Conservation (phyloP, 2,113 vertebrate species). For the Takifugu bimaculatus region DNA sequence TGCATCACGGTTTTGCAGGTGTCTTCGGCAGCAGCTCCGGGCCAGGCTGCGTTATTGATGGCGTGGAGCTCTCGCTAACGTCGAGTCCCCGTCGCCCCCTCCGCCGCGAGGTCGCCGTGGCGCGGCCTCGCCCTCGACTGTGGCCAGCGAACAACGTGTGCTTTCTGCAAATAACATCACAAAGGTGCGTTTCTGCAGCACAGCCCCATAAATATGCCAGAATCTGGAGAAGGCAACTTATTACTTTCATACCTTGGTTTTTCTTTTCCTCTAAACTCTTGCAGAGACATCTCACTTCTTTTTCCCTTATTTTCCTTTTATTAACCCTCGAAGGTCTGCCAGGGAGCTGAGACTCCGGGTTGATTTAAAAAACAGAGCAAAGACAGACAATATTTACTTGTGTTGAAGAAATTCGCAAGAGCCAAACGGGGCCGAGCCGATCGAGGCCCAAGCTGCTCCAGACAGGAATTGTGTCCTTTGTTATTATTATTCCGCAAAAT, state of each 20-base stretch:
- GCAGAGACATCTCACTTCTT: constrained; percentile 43
- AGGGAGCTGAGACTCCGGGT: constrained; percentile 27
- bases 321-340: constrained; percentile 32
- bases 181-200: constrained; percentile 61
- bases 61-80: constrained; percentile 42
- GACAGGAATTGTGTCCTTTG: constrained; percentile 17
- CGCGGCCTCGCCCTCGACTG: constrained; percentile 54
- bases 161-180: constrained; percentile 72
- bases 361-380: constrained; percentile 50
- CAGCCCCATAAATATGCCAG: constrained; percentile 72
- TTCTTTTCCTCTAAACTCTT: constrained; percentile 17
- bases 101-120: constrained; percentile 51
- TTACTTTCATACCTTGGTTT: constrained; percentile 64
- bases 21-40: constrained; percentile 38
- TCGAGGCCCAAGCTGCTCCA: constrained; percentile 26
- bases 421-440: constrained; percentile 29
- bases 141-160: constrained; percentile 68
- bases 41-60: constrained; percentile 61
- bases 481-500: constrained; percentile 16
- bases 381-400: constrained; percentile 50
- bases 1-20: constrained; percentile 37
- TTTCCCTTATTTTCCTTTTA: constrained; percentile 16
- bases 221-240: constrained; percentile 60
- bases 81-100: constrained; percentile 39
- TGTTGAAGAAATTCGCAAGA: constrained; percentile 49